Percentiles rank a stretch among this genome's conserved stretches.
Evolutionary conservation across 2,113 vertebrate genomes (phyloP).

Genomic region (Struthidea cinerea): DNA sequence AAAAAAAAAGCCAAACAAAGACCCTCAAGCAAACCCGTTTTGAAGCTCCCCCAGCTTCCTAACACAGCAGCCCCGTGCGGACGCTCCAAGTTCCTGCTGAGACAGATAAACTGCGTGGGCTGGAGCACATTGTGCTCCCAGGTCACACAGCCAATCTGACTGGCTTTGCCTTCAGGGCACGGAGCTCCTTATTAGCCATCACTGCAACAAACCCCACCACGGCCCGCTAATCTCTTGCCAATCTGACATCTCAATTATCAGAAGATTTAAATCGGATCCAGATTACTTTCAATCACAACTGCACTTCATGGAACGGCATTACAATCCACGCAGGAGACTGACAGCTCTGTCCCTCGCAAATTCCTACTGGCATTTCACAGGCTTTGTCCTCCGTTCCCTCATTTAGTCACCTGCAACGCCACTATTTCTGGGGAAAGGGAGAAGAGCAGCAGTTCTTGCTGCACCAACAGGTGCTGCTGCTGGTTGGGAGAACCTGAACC

Average conservation of each 20-base stretch:
- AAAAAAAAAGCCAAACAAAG: not conserved
- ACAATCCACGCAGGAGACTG: not conserved
- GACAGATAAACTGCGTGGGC: not conserved
- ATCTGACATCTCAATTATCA: constrained; percentile 81
- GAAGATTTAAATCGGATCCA: constrained; percentile 76
- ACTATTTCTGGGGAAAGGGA: not conserved
- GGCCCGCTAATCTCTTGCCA: constrained; percentile 79
- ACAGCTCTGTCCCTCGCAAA: not conserved
- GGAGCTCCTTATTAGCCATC: not conserved
- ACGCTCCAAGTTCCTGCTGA: not conserved
- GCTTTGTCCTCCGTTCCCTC: constrained; percentile 6
- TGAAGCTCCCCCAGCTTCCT: not conserved
- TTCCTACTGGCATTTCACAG: not conserved
- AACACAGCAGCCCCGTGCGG: not conserved
- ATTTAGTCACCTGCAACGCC: not conserved
- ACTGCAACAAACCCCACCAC: constrained; percentile 10
- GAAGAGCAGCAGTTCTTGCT: not conserved
- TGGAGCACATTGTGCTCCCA: not conserved
- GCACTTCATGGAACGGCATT: constrained; percentile 23
- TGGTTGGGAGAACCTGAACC: not conserved
- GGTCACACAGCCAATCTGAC: not conserved
- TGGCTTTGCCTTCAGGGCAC: constrained; percentile 10
- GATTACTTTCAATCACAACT: constrained; percentile 74
- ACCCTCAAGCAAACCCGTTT: not conserved
- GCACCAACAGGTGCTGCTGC: not conserved